Conservation (phyloP, 1,140 invertebrate species). For the Ectropis grisescens region DNA sequence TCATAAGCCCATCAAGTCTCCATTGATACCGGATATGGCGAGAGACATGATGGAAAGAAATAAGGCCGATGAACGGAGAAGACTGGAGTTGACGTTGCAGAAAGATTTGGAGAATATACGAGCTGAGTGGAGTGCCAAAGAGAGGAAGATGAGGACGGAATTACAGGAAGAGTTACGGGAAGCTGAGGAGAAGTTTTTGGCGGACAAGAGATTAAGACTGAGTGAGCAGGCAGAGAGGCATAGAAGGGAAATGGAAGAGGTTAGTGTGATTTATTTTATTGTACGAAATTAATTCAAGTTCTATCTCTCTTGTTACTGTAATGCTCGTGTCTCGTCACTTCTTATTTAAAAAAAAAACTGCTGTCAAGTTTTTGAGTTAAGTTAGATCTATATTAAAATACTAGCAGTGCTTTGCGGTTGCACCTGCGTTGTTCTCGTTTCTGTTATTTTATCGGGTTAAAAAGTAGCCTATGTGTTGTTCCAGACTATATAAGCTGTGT, state of each 20-base stretch:
- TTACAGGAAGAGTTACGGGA: conserved; percentile 68
- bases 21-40: conserved; percentile 41
- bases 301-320: too few relatives aligned
- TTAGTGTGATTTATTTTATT: conserved; percentile 31
- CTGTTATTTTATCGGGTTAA: too few relatives aligned
- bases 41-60: conserved; percentile 46
- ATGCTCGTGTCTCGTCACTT: too few relatives aligned
- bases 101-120: conserved; percentile 53
- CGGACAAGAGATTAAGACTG: conserved; percentile 64
- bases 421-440: too few relatives aligned
- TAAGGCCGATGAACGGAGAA: conserved; percentile 48
- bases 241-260: conserved; percentile 67
- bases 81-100: conserved; percentile 46
- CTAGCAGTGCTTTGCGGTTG: too few relatives aligned
- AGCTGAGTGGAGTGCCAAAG: conserved; percentile 52
- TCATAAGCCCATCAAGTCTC: conserved; percentile 37
- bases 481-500: too few relatives aligned
- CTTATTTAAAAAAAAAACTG: too few relatives aligned
- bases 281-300: neutral
- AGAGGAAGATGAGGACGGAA: conserved; percentile 60
- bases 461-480: too few relatives aligned
- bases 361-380: too few relatives aligned
- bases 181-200: conserved; percentile 67
- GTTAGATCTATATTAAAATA: too few relatives aligned
- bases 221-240: conserved; percentile 61